These are phyloP conservation scores for Buphagus erythrorhynchus DNA, from an alignment of 2,797 vertebrate species.

Conservation along the genomic window DNA sequence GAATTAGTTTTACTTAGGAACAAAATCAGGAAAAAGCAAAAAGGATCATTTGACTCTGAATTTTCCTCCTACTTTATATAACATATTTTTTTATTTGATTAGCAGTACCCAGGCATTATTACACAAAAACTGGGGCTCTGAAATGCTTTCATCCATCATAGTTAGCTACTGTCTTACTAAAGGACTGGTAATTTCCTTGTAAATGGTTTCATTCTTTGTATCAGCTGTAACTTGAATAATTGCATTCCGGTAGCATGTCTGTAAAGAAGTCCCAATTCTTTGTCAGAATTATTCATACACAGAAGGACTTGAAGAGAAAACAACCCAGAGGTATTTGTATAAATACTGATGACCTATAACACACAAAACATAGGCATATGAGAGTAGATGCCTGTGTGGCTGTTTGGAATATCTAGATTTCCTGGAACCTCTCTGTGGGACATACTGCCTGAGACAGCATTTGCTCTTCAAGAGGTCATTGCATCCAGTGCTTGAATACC, in stretches of 20 bases:
- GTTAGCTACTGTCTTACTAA: background rate
- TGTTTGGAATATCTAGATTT: background rate
- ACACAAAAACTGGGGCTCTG: background rate
- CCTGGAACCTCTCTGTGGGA: background rate
- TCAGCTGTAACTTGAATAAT: background rate
- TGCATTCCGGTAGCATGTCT: background rate
- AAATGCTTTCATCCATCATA: background rate
- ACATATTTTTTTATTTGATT: background rate
- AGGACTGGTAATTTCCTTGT: background rate
- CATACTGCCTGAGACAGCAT: background rate
- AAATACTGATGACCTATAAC: background rate
- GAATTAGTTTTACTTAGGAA: background rate
- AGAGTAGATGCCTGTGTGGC: background rate
- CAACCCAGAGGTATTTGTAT: background rate
- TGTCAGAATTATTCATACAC: background rate
- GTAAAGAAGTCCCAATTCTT: background rate
- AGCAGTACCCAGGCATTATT: background rate
- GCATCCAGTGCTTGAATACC: background rate
- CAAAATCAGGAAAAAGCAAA: background rate
- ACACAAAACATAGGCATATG: background rate
- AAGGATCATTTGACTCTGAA: background rate
- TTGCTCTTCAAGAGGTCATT: conserved; percentile 15
- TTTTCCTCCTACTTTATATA: background rate
- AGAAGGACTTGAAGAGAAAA: background rate
- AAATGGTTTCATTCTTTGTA: background rate